Evolutionary conservation across 2,797 vertebrate species (phyloP).

Genomic region (Craterocephalus amniculus): DNA sequence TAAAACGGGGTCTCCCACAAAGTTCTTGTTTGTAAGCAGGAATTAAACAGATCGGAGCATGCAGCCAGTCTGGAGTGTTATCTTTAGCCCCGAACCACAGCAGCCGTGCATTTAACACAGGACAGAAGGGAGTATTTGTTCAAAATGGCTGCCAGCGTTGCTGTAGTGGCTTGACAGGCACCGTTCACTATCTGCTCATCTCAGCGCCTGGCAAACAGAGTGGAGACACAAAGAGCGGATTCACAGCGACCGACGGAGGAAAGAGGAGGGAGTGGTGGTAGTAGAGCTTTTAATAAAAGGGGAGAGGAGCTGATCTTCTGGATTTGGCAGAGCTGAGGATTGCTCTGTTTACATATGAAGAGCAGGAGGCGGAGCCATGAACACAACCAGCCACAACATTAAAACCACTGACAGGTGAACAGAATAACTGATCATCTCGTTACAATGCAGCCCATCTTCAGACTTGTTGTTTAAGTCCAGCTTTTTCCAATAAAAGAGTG

Average conservation of each 20-base stretch:
- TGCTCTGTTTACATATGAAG: background rate
- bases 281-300: conserved; percentile 13
- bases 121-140: conserved; percentile 61
- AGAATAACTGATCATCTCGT: background rate
- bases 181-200: conserved; percentile 62
- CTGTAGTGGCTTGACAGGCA: conserved; percentile 59
- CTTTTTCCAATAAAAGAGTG: too few relatives aligned
- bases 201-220: conserved; percentile 47
- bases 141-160: conserved; percentile 48
- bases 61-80: conserved; percentile 30
- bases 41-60: conserved; percentile 5
- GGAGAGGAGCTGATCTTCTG: conserved; percentile 11
- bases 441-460: too few relatives aligned
- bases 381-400: background rate
- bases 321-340: background rate
- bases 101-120: conserved; percentile 23
- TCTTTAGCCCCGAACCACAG: conserved; percentile 53
- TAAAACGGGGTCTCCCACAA: too few relatives aligned
- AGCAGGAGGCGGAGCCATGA: background rate
- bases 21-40: background rate
- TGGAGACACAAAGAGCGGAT: conserved; percentile 63
- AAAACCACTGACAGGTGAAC: background rate
- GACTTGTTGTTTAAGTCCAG: too few relatives aligned
- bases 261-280: conserved; percentile 13
- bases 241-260: conserved; percentile 40